phyloP scores from a whole-genome alignment of 2,113 vertebrate species.

The Neoarius graeffei region DNA sequence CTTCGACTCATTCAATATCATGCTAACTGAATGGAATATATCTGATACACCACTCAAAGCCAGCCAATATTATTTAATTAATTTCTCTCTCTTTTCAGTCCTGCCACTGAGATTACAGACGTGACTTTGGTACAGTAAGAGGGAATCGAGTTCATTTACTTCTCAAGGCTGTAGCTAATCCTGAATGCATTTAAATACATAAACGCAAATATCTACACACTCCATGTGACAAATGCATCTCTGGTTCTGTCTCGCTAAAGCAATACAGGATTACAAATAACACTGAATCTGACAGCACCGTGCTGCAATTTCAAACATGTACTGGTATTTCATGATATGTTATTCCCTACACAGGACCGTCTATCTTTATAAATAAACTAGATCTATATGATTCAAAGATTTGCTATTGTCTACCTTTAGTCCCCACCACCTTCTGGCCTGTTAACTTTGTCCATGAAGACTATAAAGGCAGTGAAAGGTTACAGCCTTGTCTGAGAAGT shows the following conservation, averaged over 20 bases:
- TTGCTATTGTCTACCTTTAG: slow-evolving; percentile 8
- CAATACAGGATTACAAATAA: slow-evolving; percentile 4
- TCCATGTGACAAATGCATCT: slow-evolving; percentile 3
- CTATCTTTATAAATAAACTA: slow-evolving; percentile 23
- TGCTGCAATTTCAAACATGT: background rate
- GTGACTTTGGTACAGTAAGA: slow-evolving; percentile 57
- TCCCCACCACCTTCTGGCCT: slow-evolving; percentile 34
- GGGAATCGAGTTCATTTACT: slow-evolving; percentile 64
- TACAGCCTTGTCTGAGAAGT: slow-evolving; percentile 46
- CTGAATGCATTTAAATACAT: slow-evolving; percentile 59
- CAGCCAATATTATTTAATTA: background rate
- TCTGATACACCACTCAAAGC: too few species aligned
- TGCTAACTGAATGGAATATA: too few species aligned
- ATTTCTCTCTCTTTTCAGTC: slow-evolving; percentile 11
- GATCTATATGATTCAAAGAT: slow-evolving; percentile 51
- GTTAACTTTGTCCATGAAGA: slow-evolving; percentile 44
- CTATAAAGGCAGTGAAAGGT: slow-evolving; percentile 35
- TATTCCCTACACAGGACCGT: background rate
- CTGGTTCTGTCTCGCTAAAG: background rate
- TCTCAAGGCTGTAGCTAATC: slow-evolving; percentile 59
- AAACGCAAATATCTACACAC: slow-evolving; percentile 45
- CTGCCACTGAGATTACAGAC: slow-evolving; percentile 55
- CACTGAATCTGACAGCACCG: background rate
- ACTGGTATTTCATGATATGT: background rate
- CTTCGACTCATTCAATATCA: too few species aligned